phyloP scores from a whole-genome alignment of 2,888 invertebrate genomes.

The Drosophila aldrichi region DNA sequence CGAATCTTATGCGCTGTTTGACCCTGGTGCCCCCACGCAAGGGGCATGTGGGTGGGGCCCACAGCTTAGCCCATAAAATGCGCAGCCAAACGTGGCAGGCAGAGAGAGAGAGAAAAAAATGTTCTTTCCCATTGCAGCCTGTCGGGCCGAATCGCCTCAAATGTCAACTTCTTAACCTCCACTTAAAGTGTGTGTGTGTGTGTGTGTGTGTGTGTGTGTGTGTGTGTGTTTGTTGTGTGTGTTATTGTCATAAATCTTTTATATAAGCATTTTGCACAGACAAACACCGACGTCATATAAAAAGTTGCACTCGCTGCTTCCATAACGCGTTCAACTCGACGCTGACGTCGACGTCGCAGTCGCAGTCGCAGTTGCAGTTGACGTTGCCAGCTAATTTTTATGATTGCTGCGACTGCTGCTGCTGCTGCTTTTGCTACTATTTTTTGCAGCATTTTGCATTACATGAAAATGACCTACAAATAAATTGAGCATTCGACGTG shows the following conservation, averaged over 20 bases:
- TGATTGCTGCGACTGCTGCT: constrained; percentile 14
- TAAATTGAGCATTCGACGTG: constrained; percentile 51
- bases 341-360: not conserved
- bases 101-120: too few species aligned
- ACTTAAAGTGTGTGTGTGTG: constrained; percentile 12
- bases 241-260: constrained; percentile 60
- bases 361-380: not conserved
- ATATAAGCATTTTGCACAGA: constrained; percentile 63
- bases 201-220: not conserved
- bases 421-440: constrained; percentile 13
- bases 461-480: constrained; percentile 76
- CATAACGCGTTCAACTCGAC: constrained; percentile 14
- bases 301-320: constrained; percentile 38
- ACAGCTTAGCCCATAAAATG: constrained; percentile 42
- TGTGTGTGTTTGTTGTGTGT: constrained; percentile 10
- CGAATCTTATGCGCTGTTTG: constrained; percentile 39
- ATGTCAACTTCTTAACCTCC: constrained; percentile 70
- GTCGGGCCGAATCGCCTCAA: constrained; percentile 53
- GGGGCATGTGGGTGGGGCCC: constrained; percentile 37
- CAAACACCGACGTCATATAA: constrained; percentile 49
- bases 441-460: constrained; percentile 53
- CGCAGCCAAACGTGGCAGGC: constrained; percentile 16
- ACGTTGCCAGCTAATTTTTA: constrained; percentile 31
- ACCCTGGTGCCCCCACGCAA: constrained; percentile 35
- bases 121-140: constrained; percentile 45